Percentiles rank a stretch among this genome's conserved stretches.
Evolutionary conservation across 1,140 invertebrate species (phyloP).

Genomic region (Drosophila tropicalis): DNA sequence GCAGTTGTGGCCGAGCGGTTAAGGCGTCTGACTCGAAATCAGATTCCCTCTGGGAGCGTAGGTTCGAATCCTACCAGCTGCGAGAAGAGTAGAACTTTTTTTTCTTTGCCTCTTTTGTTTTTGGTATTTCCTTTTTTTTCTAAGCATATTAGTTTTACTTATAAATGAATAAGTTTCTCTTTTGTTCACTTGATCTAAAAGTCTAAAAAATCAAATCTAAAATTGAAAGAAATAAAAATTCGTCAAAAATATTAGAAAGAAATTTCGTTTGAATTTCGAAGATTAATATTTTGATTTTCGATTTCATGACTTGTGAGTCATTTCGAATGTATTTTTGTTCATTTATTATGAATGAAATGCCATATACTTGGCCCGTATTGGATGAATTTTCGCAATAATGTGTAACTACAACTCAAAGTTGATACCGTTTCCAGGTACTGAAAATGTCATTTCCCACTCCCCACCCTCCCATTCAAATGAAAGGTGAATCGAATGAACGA

Average conservation of each 20-base stretch:
- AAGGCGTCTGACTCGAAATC: constrained; percentile 94
- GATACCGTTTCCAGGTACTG: background rate
- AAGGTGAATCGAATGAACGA: background rate
- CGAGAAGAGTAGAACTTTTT: constrained; percentile 67
- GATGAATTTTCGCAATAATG: background rate
- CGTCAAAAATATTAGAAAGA: too few relatives aligned
- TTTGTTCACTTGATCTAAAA: too few relatives aligned
- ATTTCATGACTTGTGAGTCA: too few relatives aligned
- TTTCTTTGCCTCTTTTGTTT: constrained; percentile 4
- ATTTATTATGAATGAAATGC: background rate
- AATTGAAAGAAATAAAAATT: too few relatives aligned
- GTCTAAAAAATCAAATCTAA: too few relatives aligned
- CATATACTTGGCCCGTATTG: background rate
- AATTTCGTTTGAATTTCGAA: too few relatives aligned
- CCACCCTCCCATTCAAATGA: background rate
- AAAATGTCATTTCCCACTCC: background rate
- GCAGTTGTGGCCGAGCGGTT: constrained; percentile 93
- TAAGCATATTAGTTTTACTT: too few relatives aligned
- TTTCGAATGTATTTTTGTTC: too few relatives aligned
- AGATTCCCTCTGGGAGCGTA: constrained; percentile 93
- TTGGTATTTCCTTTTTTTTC: background rate
- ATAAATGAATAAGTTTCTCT: too few relatives aligned
- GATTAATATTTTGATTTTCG: too few relatives aligned
- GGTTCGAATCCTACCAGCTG: constrained; percentile 93
- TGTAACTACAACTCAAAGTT: background rate